Conservation (phyloP, 2,113 vertebrate species). For the Chitala chitala region DNA sequence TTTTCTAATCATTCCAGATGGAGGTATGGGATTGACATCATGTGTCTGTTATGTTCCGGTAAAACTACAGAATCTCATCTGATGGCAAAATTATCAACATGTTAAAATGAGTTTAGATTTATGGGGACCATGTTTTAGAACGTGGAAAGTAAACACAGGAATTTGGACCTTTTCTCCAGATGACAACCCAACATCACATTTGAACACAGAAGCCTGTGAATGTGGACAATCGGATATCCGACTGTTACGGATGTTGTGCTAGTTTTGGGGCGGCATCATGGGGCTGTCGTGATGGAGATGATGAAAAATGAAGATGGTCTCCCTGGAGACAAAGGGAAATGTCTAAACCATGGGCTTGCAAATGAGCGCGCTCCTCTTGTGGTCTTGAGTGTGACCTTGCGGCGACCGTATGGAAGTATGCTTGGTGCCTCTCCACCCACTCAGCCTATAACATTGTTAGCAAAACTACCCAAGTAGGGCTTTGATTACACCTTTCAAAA, state of each 20-base stretch:
- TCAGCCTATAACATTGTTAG: constrained; percentile 28
- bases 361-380: constrained; percentile 41
- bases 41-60: not conserved
- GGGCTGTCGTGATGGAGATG: constrained; percentile 9
- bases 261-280: constrained; percentile 29
- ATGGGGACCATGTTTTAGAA: too few species aligned
- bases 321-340: constrained; percentile 27
- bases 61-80: not conserved
- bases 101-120: not conserved
- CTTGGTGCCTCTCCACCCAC: constrained; percentile 16
- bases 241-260: not conserved
- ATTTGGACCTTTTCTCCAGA: too few species aligned
- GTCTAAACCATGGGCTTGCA: constrained; percentile 30
- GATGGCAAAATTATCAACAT: not conserved
- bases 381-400: constrained; percentile 38
- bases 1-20: too few species aligned
- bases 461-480: constrained; percentile 20
- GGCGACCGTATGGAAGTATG: not conserved
- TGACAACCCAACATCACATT: too few species aligned
- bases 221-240: too few species aligned
- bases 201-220: too few species aligned
- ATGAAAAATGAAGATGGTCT: constrained; percentile 25
- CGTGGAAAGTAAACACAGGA: too few species aligned
- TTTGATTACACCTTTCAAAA: constrained; percentile 45
- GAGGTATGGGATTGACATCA: too few species aligned